Conservation (phyloP, 37 sponge, comb jelly and placozoan species). For the Sycon ciliatum region DNA sequence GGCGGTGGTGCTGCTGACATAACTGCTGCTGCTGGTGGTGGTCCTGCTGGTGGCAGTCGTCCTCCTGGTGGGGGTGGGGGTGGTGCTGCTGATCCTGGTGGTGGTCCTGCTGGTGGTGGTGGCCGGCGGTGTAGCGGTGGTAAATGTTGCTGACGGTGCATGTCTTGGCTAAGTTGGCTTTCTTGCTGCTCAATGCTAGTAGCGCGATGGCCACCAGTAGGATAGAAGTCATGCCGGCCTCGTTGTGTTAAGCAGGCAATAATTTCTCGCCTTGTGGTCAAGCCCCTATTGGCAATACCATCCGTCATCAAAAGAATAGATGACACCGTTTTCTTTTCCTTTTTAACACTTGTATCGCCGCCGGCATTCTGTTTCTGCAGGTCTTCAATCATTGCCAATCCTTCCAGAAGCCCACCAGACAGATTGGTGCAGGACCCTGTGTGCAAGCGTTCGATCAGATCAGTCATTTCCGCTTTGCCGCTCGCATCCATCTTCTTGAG, state of each 20-base stretch:
- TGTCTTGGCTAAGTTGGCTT: background rate
- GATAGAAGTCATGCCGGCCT: slow-evolving; percentile 55
- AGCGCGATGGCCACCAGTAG: too few relatives aligned
- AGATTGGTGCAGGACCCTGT: slow-evolving; percentile 63
- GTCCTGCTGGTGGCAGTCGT: slow-evolving; percentile 6
- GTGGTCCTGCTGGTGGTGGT: background rate
- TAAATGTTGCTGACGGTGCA: background rate
- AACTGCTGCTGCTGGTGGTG: background rate
- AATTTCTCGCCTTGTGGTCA: slow-evolving; percentile 43
- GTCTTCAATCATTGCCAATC: slow-evolving; percentile 50
- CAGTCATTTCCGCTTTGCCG: slow-evolving; percentile 48
- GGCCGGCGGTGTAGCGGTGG: background rate
- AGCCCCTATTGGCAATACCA: slow-evolving; percentile 68
- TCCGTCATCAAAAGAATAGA: slow-evolving; percentile 85
- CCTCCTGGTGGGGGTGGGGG: background rate
- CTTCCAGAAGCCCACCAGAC: slow-evolving; percentile 72
- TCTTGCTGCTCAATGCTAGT: too few relatives aligned
- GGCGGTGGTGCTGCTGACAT: background rate
- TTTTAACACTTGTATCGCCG: slow-evolving; percentile 31
- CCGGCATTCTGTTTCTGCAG: slow-evolving; percentile 23
- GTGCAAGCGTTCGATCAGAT: slow-evolving; percentile 32
- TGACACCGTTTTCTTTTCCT: slow-evolving; percentile 54
- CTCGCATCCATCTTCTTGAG: slow-evolving; percentile 53
- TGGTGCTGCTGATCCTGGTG: background rate
- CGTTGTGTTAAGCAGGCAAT: too few relatives aligned